Percentiles rank a stretch among this genome's conserved stretches.
Conservation (phyloP, 2,888 invertebrate species). For the Calameuta idolon region DNA sequence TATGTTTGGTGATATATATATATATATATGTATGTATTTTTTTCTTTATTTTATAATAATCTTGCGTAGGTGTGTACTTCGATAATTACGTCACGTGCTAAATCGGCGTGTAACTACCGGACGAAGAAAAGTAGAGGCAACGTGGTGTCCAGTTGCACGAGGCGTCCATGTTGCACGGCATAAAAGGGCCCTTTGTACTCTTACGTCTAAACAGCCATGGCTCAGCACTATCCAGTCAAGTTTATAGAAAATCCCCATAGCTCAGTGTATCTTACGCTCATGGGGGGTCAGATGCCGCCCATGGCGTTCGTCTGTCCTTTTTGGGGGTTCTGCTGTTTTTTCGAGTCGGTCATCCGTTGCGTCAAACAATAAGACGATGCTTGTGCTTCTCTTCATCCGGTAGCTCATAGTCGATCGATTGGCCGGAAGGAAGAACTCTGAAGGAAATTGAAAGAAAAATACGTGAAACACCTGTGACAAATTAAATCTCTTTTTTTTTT, state of each 20-base stretch:
- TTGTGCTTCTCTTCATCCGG: neutral
- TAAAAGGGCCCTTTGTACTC: conserved; percentile 61
- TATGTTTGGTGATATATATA: neutral
- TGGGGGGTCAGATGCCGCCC: conserved; percentile 60
- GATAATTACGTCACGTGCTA: conserved; percentile 30
- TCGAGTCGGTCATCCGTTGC: conserved; percentile 26
- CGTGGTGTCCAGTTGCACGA: conserved; percentile 63
- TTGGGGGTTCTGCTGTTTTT: conserved; percentile 31
- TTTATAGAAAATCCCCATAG: conserved; percentile 52
- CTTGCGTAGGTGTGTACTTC: neutral
- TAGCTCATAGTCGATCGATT: neutral
- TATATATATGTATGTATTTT: neutral
- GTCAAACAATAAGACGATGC: conserved; percentile 18
- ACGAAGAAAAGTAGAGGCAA: conserved; percentile 39
- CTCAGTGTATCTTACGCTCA: conserved; percentile 37
- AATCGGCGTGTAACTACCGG: conserved; percentile 17
- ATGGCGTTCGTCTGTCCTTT: conserved; percentile 35
- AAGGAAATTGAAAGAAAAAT: neutral
- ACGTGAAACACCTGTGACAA: neutral
- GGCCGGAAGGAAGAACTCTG: neutral
- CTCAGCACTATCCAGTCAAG: conserved; percentile 37
- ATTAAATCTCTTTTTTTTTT: neutral
- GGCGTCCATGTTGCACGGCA: conserved; percentile 41
- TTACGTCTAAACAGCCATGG: conserved; percentile 44
- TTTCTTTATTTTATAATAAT: neutral